Conservation (phyloP, 1,140 invertebrate species). For the Heliconius melpomene region DNA sequence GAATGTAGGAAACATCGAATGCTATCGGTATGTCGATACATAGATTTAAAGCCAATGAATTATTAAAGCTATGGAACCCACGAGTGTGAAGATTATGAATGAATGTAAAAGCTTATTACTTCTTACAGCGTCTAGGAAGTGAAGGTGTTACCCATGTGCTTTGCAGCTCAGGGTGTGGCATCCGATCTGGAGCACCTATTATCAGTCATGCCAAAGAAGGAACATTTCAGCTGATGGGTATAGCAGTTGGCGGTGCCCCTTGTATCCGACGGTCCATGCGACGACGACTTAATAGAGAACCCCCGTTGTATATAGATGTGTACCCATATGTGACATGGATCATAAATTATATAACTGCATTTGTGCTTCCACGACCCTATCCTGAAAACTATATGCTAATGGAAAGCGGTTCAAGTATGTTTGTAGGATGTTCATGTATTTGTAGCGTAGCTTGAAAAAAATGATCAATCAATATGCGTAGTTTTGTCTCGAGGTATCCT, state of each 20-base stretch:
- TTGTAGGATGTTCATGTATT: background rate
- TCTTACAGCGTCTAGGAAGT: conserved; percentile 55
- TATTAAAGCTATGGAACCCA: too few relatives aligned
- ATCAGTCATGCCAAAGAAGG: conserved; percentile 57
- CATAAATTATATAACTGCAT: conserved; percentile 61
- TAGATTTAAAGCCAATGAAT: background rate
- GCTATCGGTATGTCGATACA: conserved; percentile 47
- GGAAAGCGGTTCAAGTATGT: conserved; percentile 56
- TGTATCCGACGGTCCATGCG: conserved; percentile 55
- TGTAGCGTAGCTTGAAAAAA: too few relatives aligned
- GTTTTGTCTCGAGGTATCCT: too few relatives aligned
- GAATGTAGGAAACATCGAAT: conserved; percentile 61
- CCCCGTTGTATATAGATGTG: conserved; percentile 66
- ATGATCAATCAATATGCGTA: too few relatives aligned
- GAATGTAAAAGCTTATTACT: background rate
- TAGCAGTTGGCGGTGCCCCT: conserved; percentile 57
- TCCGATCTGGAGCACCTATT: conserved; percentile 63
- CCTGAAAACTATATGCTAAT: conserved; percentile 57
- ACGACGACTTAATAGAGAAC: conserved; percentile 56
- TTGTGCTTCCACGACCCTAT: conserved; percentile 58
- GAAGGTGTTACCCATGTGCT: conserved; percentile 65
- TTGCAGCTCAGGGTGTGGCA: conserved; percentile 66
- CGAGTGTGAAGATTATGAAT: background rate
- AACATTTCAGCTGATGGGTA: conserved; percentile 61
- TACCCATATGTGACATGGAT: conserved; percentile 68